Percentiles rank a stretch among this genome's conserved stretches.
phyloP scores from a whole-genome alignment of 2,888 invertebrate genomes.

The Hybos culiciformis region DNA sequence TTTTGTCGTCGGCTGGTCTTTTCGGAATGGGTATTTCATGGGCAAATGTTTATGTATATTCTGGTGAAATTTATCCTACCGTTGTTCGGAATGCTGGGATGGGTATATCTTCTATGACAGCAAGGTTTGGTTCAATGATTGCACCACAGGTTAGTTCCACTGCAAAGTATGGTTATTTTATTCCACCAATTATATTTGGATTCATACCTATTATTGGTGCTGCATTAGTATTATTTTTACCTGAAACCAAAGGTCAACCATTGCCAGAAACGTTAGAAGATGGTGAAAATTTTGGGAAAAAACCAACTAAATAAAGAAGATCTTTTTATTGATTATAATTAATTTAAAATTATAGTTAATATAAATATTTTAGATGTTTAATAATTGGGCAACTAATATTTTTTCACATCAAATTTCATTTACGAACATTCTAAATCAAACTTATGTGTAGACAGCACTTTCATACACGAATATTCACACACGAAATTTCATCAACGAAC shows the following conservation, averaged over 20 bases:
- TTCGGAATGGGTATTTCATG: conserved; percentile 73
- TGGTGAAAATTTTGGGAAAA: background rate
- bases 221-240: conserved; percentile 50
- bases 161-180: conserved; percentile 34
- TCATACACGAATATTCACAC: too few species aligned
- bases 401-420: too few species aligned
- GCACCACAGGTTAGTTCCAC: conserved; percentile 62
- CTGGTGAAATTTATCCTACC: conserved; percentile 80
- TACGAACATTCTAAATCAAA: too few species aligned
- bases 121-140: conserved; percentile 71
- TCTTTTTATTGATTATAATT: too few species aligned
- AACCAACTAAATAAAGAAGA: too few species aligned
- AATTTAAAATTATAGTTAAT: too few species aligned
- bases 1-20: conserved; percentile 59
- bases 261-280: conserved; percentile 62
- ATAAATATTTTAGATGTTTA: too few species aligned
- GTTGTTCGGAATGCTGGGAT: conserved; percentile 77
- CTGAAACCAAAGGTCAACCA: conserved; percentile 40
- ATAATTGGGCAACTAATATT: too few species aligned
- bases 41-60: conserved; percentile 74
- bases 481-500: too few species aligned
- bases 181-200: conserved; percentile 63
- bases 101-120: conserved; percentile 72
- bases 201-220: conserved; percentile 54
- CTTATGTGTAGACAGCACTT: too few species aligned